Base-by-base conservation (phyloP, 2,797 vertebrate genomes). In the Ceyx erithaca region DNA sequence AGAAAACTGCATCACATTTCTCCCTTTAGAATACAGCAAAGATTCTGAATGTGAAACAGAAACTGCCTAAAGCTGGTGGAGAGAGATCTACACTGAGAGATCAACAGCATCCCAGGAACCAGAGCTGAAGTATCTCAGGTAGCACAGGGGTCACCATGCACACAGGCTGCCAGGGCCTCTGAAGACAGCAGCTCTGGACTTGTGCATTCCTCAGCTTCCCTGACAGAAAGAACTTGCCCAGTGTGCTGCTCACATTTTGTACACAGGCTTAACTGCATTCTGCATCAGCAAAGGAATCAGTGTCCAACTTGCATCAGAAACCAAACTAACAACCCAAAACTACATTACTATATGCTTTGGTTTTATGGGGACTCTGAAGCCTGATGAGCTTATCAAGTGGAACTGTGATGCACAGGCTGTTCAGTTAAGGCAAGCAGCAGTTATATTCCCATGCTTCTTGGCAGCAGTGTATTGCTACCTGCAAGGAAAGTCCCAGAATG, bases 341-440 rank as follows among this genome's bases (percentile, higher is more conserved):
- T 79, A 43, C 31, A n/a, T 67, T 61, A 20, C 55, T 37, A 48
- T 14, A 9, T 35, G 64, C 57, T 82, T 77, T 62, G 46, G 10
- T 59, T 73, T 87, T 51, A 63, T 9, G 22, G 31, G 48, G 15
- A 71, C 55, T n/a, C 31, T 45, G 54, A 48, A 70, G 28, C 45
- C 33, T n/a, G 33, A 70, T 54, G 22, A 49, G 37, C 43, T 78
- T 45, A 28, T 45, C 16, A 71, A 77, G 62, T 1, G 3, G 54
- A 68, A 40, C 37, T 41, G 61, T 26, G 55, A 49, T 16, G n/a
- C 43, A 78, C 68, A 82, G 61, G 40, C 66, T 83, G 46, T 51
- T 87, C n/a, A 78, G 88, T 91, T 93, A 84, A 68, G 66, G 51
- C 68, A 75, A 57, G 45, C 94, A 83, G 86, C 35, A 78, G 55